Evolutionary conservation across 2,797 vertebrate genomes (phyloP).

Genomic region (Chaetodon trifasciatus): DNA sequence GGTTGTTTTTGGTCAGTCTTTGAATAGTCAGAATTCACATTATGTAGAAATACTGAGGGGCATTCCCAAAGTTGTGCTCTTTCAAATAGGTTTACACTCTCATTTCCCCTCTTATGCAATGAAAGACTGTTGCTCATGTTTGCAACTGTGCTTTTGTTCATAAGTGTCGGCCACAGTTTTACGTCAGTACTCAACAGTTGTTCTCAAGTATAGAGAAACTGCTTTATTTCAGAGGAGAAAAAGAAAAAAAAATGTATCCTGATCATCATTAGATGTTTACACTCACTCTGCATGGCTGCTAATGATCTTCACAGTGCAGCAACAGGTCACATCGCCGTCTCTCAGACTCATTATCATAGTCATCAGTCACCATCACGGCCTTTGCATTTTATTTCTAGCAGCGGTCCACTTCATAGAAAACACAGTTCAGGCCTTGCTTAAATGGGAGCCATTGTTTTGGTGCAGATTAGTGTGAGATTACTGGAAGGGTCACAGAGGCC

Average conservation of each 20-base stretch:
- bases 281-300: not conserved
- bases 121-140: slow-evolving; percentile 35
- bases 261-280: not conserved
- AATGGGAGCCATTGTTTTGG: slow-evolving; percentile 50
- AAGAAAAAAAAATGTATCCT: not conserved
- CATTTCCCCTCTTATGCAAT: slow-evolving; percentile 66
- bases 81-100: slow-evolving; percentile 47
- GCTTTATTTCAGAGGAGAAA: not conserved
- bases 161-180: not conserved
- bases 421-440: slow-evolving; percentile 14
- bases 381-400: slow-evolving; percentile 65
- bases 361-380: not conserved
- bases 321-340: not conserved
- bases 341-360: slow-evolving; percentile 54
- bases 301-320: not conserved
- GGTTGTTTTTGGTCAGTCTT: slow-evolving; percentile 8
- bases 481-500: slow-evolving; percentile 27
- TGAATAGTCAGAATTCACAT: slow-evolving; percentile 29
- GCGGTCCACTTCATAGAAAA: slow-evolving; percentile 44
- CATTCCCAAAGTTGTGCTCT: slow-evolving; percentile 65
- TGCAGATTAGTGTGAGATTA: slow-evolving; percentile 54
- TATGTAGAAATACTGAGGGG: slow-evolving; percentile 29
- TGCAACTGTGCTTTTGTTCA: slow-evolving; percentile 15
- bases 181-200: not conserved
- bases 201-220: not conserved